Evolutionary conservation across 2,888 invertebrate genomes (phyloP), one percentile per base, ranked within the genome.

Genomic region (Tyria jacobaeae): DNA sequence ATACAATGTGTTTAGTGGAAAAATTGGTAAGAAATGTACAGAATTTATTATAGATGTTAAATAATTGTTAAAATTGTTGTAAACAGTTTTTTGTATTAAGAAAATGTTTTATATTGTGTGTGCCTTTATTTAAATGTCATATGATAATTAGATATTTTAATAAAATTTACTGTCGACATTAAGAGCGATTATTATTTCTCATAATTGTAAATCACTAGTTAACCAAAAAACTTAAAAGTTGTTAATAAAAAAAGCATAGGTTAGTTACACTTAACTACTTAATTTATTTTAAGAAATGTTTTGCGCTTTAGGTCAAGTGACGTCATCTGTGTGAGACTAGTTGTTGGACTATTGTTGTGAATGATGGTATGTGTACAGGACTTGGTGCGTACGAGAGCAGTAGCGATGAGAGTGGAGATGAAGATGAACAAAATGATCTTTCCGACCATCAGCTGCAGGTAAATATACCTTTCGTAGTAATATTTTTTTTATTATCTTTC

Each of bases 341-440:
- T 41, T 31, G 12, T 56, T n/a, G 47, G 21, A 41, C 41, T 59
- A 17, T 49, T 73, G 41, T 59, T 73, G 65, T 64, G 68, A 58
- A 48, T 64, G n/a, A 65, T 71, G 67, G 69, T 75, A 78, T 84
- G 78, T 90, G 87, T 90, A 89, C 95, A 97, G 97, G 97, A 85
- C 95, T 98, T 94, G 97, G 97, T 85, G 97, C 96, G 76, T 97
- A 97, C 90, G 97, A 96, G 82, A 96, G 96, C 87, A 96, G 96
- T 88, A 96, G 96, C 75, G 96, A 95, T 57, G 95, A 94, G 71
- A 94, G 94, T 70, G 91, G 84, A 15, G 89, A 85, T 10, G 94
- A 93, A 25, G 89, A 90, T 7, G 93, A 94, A 50, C 84, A 78
- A 2, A 84, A 87, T 15, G 88, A 94, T 62, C 90, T 96, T 2